Evolutionary conservation across 2,113 vertebrate species (phyloP), one percentile per base, ranked within the genome.

Genomic region (Embiotoca jacksoni): DNA sequence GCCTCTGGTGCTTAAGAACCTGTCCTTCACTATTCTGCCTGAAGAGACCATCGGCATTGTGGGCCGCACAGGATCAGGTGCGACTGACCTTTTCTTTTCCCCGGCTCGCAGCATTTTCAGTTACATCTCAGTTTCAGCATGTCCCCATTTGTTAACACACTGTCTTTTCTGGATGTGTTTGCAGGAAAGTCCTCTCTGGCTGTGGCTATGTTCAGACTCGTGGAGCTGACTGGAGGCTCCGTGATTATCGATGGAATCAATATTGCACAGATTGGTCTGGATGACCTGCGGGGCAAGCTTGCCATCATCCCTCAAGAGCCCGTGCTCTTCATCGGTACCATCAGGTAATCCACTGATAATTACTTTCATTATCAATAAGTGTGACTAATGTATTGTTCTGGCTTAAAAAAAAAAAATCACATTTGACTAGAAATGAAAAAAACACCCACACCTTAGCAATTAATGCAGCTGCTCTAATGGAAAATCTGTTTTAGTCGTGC

Each of bases 221-320:
- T 92, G 75, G 95, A 96, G 82, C 89, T 95, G 65, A 89, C 88
- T 2, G 82, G 83, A 52, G 95, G 95, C 85, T 94, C 93, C 37
- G 93, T 96, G 71, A 85, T 80, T 71, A 91, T 96, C 54, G 95
- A 96, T 10, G 93, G 92, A 55, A 82, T 95, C 80, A 81, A 94
- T 85, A 95, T 95, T 3, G 86, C 92, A 61, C 88, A 92, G 68
- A 92, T 94, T 69, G 93, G 95, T 73, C 82, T 96, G 72, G 86
- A 95, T 56, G 91, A 95, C 80, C 91, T 96, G 77, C 92, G 95
- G 61, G 94, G 91, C 90, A 95, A 93, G 86, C 90, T 96, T 52
- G 95, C 95, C 77, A 94, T 96, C 87, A 96, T 96, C 82, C 95
- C 95, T 60, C 95, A 96, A 82, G 95, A 95, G 86, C 95, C 95